These are phyloP conservation scores for Drosophila acutilabella DNA, from an alignment of 2,888 invertebrate species.

Conservation along the genomic window DNA sequence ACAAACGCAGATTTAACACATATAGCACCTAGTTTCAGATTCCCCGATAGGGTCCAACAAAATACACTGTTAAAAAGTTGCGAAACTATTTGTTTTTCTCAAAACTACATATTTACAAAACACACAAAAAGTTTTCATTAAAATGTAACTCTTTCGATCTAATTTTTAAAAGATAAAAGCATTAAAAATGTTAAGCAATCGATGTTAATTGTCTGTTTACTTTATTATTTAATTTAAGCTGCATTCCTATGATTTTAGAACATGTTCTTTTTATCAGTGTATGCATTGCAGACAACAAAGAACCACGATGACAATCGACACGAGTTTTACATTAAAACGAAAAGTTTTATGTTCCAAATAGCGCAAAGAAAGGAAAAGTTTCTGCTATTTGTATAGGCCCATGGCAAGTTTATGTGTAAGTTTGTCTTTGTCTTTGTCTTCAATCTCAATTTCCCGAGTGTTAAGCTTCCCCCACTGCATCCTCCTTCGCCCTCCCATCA, in stretches of 20 bases:
- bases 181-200: too few species aligned
- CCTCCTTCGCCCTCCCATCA: neutral
- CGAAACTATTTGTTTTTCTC: slow-evolving; percentile 18
- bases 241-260: too few species aligned
- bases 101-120: neutral
- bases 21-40: slow-evolving; percentile 53
- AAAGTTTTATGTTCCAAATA: slow-evolving; percentile 56
- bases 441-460: slow-evolving; percentile 40
- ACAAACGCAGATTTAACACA: slow-evolving; percentile 5
- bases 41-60: slow-evolving; percentile 26
- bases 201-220: too few species aligned
- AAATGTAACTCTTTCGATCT: too few species aligned
- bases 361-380: slow-evolving; percentile 54
- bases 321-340: slow-evolving; percentile 74
- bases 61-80: too few species aligned
- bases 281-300: slow-evolving; percentile 31
- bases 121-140: too few species aligned
- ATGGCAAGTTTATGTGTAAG: slow-evolving; percentile 42
- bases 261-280: too few species aligned
- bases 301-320: slow-evolving; percentile 52
- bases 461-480: slow-evolving; percentile 1
- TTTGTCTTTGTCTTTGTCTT: slow-evolving; percentile 37
- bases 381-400: slow-evolving; percentile 71
- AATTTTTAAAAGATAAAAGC: too few species aligned
- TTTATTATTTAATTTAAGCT: too few species aligned